Evolutionary conservation across 2,113 vertebrate genomes (phyloP), one percentile per base, ranked within the genome.

Genomic region (Urocitellus parryii): DNA sequence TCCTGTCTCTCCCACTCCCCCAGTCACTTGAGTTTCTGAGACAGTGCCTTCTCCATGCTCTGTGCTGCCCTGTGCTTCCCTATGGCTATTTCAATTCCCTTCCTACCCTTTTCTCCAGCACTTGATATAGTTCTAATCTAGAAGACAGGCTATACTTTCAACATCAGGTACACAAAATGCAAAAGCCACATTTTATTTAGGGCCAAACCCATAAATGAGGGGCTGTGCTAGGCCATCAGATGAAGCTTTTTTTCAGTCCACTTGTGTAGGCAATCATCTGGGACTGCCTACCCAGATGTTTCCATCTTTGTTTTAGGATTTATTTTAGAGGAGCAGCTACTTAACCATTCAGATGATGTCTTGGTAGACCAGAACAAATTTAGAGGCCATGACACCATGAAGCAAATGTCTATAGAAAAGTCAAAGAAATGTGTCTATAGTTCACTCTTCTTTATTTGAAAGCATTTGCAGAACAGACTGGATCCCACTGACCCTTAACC

Each of bases 361-460:
- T 68, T 37, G 53, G 12, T 82, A 32, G 22, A 24, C 88, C 79
- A 74, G 10, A 20, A 78, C 32, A 93, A 83, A 74, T 20, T 63
- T 86, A 12, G 11, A 20, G 18, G 8, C 18, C 22, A 51, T 42
- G 5, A 12, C 5, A 76, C 45, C 51, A 61, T 29, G 22, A 48
- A 16, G 4, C 72, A 78, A 45, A 53, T 29, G 27, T 25, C 34
- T 65, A 32, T 18, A 77, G 78, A 53, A 91, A 88, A 88, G 18
- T 53, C 17, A 76, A 88, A 96, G 2, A 10, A n/a, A 24, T 17
- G 63, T 74, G 18, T 80, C 56, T 76, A 1, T 61, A 92, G 83
- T 51, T 91, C 14, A 29, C 48, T 56, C 93, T 58, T 82, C 13
- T 88, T 95, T 45, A 63, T 82, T 90, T 91, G 72, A 95, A 91